Evolutionary conservation across 2,113 vertebrate species (phyloP), one percentile per base, ranked within the genome.

Genomic region (Anolis carolinensis): DNA sequence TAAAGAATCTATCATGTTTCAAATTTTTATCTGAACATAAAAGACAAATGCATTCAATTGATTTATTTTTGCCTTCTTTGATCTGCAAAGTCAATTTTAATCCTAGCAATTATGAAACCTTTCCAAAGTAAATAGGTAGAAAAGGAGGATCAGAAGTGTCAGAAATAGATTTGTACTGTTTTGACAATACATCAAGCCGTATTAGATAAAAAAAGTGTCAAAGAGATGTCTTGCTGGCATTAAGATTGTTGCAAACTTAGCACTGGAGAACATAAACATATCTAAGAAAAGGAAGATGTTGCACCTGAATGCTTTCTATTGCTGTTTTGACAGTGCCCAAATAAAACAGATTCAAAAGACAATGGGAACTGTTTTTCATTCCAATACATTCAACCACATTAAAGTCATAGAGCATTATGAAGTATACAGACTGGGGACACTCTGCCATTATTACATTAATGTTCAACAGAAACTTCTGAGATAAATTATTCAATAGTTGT

Each of bases 101-200:
- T 91, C 82, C 21, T 71, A 82, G 7, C 18, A 90, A 87, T 86
- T 85, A 92, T 55, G 89, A 89, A 81, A 83, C 13, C 34, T 89
- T 92, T 95, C 88, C 90, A 92, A 92, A 81, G 80, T 80, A 93
- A 96, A 88, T 75, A 94, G 89, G 89, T 82, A 73, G 79, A 94
- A 44, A 44, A 67, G 91, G 82, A 84, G 83, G 90, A 86, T 84
- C 80, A 75, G 77, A 93, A 81, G 86, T 90, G 84, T 91, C 87
- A 90, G 92, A 93, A 86, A 95, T 32, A 89, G 76, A 91, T 90
- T 87, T 91, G 48, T 86, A 87, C 84, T 72, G 68, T 39, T 92
- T 86, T 92, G 91, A 87, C 86, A 92, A 85, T 25, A 92, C 88
- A 82, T 88, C 88, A 88, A 91, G 85, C 79, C 89, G 88, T 87